Percentiles rank a stretch among this genome's conserved stretches.
Conservation (phyloP, 2,113 vertebrate genomes). For the Amblyornis subalaris region DNA sequence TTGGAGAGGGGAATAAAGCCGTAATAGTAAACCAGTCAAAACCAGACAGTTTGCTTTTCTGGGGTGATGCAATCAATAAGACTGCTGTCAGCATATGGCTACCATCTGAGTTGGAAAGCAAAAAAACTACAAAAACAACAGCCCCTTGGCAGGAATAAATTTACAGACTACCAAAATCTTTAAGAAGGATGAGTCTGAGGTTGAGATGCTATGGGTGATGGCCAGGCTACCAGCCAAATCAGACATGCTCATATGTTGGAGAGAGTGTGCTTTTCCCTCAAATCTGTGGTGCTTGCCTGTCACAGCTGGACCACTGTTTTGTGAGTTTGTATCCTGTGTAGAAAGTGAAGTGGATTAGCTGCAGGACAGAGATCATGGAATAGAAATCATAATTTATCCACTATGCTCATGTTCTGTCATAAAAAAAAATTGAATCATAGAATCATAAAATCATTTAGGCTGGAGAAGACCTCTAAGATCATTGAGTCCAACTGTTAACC, state of each 20-base stretch:
- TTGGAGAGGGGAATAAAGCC: neutral
- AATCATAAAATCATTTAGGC: neutral
- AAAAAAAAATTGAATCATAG: neutral
- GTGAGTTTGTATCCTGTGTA: neutral
- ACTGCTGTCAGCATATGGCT: neutral
- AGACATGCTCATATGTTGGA: rapidly evolving
- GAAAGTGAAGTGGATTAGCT: neutral
- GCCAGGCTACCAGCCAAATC: neutral
- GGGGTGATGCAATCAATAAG: rapidly evolving
- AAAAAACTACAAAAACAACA: neutral
- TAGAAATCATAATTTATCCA: neutral
- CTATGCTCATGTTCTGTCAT: neutral
- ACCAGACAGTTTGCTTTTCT: neutral
- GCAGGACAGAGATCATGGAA: neutral
- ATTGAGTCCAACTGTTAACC: neutral
- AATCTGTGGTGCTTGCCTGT: rapidly evolving
- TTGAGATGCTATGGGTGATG: rapidly evolving
- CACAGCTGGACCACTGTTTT: neutral
- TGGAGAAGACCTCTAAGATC: neutral
- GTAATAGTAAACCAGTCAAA: neutral
- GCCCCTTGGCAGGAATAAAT: neutral
- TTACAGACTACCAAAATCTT: neutral
- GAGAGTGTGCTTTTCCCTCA: neutral
- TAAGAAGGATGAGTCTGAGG: neutral
- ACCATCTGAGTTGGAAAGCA: neutral